Percentiles rank a stretch among this genome's conserved stretches.
Evolutionary conservation across 92 coral and sea anemone species (phyloP).

Genomic region (Porites cylindrica): DNA sequence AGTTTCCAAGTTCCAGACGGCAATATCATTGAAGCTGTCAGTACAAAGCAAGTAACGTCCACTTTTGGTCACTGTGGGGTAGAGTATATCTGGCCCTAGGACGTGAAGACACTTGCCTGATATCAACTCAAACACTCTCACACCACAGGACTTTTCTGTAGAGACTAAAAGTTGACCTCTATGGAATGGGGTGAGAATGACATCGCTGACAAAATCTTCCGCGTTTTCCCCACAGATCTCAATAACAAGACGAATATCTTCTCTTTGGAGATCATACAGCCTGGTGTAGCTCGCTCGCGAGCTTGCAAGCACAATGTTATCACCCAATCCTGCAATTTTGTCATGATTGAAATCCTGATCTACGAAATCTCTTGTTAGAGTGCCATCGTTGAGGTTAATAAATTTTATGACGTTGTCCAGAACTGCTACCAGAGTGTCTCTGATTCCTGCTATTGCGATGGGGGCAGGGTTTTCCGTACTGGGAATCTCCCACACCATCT

Average conservation of each 20-base stretch:
- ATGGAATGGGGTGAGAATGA: conserved; percentile 86
- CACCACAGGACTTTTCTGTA: conserved; percentile 76
- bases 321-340: conserved; percentile 77
- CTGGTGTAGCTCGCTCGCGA: conserved; percentile 69
- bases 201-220: conserved; percentile 75
- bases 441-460: conserved; percentile 71
- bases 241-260: conserved; percentile 69
- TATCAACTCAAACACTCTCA: conserved; percentile 88
- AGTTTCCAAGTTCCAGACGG: conserved; percentile 96
- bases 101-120: conserved; percentile 92
- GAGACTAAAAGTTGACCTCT: conserved; percentile 91
- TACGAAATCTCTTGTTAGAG: conserved; percentile 74
- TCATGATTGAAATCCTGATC: conserved; percentile 81
- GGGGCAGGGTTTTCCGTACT: conserved; percentile 69
- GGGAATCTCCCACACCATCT: conserved; percentile 72
- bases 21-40: conserved; percentile 90
- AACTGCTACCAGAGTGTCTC: conserved; percentile 73
- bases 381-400: conserved; percentile 78
- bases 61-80: conserved; percentile 85
- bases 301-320: conserved; percentile 85
- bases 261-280: conserved; percentile 64
- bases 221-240: conserved; percentile 84
- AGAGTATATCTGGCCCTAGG: conserved; percentile 91
- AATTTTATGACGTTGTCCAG: conserved; percentile 61
- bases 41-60: conserved; percentile 97